Conservation (phyloP, 2,797 vertebrate species). For the Australoheros facetus region DNA sequence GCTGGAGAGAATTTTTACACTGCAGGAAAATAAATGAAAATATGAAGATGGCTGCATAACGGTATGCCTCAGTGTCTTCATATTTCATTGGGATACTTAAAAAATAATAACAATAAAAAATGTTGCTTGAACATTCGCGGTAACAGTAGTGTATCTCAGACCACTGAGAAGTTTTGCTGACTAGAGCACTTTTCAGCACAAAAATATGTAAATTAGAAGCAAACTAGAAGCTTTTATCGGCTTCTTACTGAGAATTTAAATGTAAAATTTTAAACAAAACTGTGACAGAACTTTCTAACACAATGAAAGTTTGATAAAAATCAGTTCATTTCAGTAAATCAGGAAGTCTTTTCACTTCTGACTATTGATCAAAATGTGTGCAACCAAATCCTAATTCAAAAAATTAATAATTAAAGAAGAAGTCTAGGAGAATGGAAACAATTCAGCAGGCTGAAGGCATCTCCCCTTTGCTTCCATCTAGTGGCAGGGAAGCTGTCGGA, state of each 20-base stretch:
- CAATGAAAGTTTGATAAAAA: not conserved
- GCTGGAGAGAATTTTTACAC: not conserved
- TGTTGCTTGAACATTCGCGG: fast-evolving
- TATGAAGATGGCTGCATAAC: not conserved
- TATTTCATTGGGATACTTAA: not conserved
- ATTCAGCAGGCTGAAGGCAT: not conserved
- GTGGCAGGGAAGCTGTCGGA: conserved; percentile 27
- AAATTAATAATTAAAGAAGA: not conserved
- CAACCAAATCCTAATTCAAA: not conserved
- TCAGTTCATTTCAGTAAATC: not conserved
- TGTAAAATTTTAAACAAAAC: too few species aligned
- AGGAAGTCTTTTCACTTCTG: not conserved
- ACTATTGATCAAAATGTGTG: not conserved
- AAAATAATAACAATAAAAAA: fast-evolving
- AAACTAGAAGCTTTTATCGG: too few species aligned
- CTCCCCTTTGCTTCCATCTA: conserved; percentile 54
- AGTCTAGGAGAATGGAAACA: not conserved
- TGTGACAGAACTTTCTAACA: not conserved
- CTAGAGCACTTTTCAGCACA: not conserved
- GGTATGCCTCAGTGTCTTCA: fast-evolving
- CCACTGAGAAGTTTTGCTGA: not conserved
- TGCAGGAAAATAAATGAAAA: not conserved
- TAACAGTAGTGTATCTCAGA: not conserved
- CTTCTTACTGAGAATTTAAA: not conserved
- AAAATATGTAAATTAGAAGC: not conserved